phyloP scores from a whole-genome alignment of 2,888 invertebrate genomes.

The Conops quadrifasciatus region DNA sequence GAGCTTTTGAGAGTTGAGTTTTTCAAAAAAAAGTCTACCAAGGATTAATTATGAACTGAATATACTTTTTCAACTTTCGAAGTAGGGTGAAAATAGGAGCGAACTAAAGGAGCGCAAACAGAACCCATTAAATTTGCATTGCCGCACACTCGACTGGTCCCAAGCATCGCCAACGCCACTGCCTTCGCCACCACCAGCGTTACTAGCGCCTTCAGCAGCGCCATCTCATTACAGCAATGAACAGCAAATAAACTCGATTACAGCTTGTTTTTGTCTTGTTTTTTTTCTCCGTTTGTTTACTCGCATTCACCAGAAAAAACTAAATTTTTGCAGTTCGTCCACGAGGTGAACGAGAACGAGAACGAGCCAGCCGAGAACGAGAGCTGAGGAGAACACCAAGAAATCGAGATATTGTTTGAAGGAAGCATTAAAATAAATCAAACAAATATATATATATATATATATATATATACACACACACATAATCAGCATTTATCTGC shows the following conservation, averaged over 20 bases:
- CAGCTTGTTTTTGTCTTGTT: background rate
- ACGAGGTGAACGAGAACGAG: background rate
- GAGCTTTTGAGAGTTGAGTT: no score
- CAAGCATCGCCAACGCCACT: background rate
- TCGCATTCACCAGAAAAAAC: background rate
- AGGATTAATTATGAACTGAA: no score
- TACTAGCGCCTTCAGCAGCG: background rate
- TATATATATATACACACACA: background rate
- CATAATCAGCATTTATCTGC: background rate
- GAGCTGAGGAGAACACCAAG: background rate
- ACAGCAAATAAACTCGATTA: background rate
- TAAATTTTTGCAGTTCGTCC: background rate
- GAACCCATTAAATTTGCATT: no score
- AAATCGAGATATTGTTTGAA: background rate
- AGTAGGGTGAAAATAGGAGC: no score
- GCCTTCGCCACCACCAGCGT: background rate
- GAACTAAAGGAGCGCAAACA: background rate
- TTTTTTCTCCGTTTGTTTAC: background rate
- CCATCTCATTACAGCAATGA: background rate
- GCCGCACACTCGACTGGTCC: no score
- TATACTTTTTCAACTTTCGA: no score
- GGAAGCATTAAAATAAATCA: background rate
- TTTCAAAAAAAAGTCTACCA: no score
- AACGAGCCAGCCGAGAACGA: background rate
- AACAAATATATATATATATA: background rate